Conservation (phyloP, 1,140 invertebrate species). For the Latrodectus geometricus region DNA sequence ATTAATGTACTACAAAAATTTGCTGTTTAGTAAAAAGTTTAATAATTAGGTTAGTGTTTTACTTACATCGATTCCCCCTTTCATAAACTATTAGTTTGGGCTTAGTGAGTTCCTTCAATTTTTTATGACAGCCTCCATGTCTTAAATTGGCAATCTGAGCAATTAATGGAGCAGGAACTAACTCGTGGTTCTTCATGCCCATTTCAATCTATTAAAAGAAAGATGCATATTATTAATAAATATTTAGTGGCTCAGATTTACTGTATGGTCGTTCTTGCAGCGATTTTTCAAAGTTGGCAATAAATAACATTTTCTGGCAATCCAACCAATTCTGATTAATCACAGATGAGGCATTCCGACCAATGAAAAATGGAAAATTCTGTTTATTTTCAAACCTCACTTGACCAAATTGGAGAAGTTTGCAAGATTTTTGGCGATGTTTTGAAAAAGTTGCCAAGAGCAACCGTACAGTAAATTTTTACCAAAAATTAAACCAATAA, state of each 20-base stretch:
- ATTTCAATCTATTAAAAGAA: slow-evolving; percentile 89
- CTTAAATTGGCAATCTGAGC: slow-evolving; percentile 94
- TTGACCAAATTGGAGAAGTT: no score
- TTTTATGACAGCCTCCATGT: slow-evolving; percentile 93
- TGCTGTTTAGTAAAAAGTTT: background rate
- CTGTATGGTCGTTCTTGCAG: no score
- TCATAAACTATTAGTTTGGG: slow-evolving; percentile 91
- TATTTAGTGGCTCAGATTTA: background rate
- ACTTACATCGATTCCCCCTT: slow-evolving; percentile 90
- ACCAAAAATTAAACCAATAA: no score
- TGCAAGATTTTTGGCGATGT: no score
- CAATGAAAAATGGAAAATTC: no score
- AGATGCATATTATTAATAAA: slow-evolving; percentile 43
- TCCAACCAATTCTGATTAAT: no score
- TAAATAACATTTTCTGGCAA: no score
- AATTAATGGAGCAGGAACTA: slow-evolving; percentile 88
- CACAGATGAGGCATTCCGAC: no score
- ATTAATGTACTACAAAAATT: background rate
- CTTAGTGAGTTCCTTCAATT: slow-evolving; percentile 90
- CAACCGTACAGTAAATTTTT: no score
- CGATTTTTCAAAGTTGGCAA: no score
- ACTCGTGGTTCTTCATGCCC: slow-evolving; percentile 99
- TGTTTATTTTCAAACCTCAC: no score
- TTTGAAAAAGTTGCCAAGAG: no score
- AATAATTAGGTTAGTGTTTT: background rate